Percentiles rank a stretch among this genome's conserved stretches.
phyloP scores from a whole-genome alignment of 2,797 vertebrate species.

The Poecilia velifera region DNA sequence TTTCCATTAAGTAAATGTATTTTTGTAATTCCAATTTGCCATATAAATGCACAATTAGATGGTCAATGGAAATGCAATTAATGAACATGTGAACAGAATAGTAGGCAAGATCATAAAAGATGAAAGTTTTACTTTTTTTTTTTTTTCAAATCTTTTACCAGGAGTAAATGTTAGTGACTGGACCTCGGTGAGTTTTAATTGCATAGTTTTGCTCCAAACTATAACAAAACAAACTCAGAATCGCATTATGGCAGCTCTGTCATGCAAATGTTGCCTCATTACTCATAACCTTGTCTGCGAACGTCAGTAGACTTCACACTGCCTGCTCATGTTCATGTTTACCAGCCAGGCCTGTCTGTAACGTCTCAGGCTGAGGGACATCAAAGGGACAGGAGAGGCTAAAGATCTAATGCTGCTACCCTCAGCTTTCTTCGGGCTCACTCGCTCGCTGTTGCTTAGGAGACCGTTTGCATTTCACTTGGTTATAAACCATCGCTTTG shows the following conservation, averaged over 20 bases:
- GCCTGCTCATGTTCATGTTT: constrained; percentile 52
- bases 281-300: constrained; percentile 19
- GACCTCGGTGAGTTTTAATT: too few relatives aligned
- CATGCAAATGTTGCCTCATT: constrained; percentile 20
- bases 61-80: not conserved
- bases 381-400: constrained; percentile 46
- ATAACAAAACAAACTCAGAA: constrained; percentile 11
- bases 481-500: constrained; percentile 33
- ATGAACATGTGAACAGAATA: too few relatives aligned
- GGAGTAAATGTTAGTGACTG: too few relatives aligned
- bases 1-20: too few relatives aligned
- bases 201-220: not conserved
- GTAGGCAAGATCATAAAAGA: too few relatives aligned
- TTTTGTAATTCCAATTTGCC: too few relatives aligned
- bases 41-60: too few relatives aligned
- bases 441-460: constrained; percentile 54
- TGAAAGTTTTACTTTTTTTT: too few relatives aligned
- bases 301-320: constrained; percentile 43
- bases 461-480: constrained; percentile 41
- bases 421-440: constrained; percentile 42
- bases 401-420: constrained; percentile 50
- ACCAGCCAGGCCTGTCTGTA: constrained; percentile 48
- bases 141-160: too few relatives aligned
- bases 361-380: constrained; percentile 55
- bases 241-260: constrained; percentile 8